Evolutionary conservation across 2,797 vertebrate genomes (phyloP).

Genomic region (Oreochromis mossambicus): DNA sequence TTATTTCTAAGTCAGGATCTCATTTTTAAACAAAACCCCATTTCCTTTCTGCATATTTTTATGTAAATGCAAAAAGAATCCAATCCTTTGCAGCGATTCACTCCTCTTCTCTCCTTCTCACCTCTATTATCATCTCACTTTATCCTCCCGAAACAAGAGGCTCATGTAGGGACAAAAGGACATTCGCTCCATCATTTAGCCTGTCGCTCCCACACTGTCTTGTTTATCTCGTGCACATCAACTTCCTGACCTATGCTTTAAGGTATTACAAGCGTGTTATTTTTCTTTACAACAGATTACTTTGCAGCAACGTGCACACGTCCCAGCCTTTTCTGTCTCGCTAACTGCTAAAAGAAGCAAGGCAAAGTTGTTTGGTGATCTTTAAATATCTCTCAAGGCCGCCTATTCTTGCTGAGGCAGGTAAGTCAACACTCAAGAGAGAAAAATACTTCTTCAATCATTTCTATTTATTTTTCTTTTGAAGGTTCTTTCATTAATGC

Average conservation of each 20-base stretch:
- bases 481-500: not conserved
- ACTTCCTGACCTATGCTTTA: not conserved
- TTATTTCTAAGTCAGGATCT: not conserved
- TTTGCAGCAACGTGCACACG: not conserved
- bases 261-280: not conserved
- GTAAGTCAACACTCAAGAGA: not conserved
- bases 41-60: not conserved
- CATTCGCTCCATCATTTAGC: conserved; percentile 14
- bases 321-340: not conserved
- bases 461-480: not conserved
- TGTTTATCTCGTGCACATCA: conserved; percentile 11
- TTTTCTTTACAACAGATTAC: not conserved
- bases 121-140: conserved; percentile 20
- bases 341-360: not conserved
- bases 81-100: conserved; percentile 2
- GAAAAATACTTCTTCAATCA: not conserved
- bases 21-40: not conserved
- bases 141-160: conserved; percentile 21
- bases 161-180: conserved; percentile 40
- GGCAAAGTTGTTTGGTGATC: not conserved
- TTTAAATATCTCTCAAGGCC: not conserved
- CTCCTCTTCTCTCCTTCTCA: not conserved
- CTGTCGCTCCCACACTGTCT: not conserved
- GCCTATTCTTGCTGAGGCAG: not conserved
- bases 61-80: not conserved